Evolutionary conservation across 2,888 invertebrate genomes (phyloP), one percentile per base, ranked within the genome.

Genomic region (Ecliptopera silaceata): DNA sequence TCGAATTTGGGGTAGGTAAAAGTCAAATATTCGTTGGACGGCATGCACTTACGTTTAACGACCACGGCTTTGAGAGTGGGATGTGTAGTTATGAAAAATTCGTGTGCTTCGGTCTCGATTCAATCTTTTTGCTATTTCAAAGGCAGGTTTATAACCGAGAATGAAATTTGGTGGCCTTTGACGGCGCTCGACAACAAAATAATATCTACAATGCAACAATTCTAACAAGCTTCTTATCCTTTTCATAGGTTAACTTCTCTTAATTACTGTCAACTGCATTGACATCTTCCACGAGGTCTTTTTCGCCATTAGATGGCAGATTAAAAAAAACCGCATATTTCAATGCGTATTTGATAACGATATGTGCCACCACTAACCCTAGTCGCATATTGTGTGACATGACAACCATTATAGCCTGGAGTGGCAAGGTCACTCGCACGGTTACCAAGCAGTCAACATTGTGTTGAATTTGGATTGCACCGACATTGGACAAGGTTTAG

Each of bases 21-120:
- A 64, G 47, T 52, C 39, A 47, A 45, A 57, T 57, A 46, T 59
- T 61, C 46, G 54, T 42, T 29, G 59, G 56, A 20, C 50, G 44
- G 38, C 58, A 57, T 62, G 54, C 57, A 61, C 53, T 64, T 59
- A 64, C 56, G 58, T 52, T 55, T 57, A 53, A 56, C 63, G 59
- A 59, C 29, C 22, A 15, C 51, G 32, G 62, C 59, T 64, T 64
- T 63, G 64, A 61, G 50, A 59, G 53, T 36, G 15, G 42, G 44
- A 56, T 58, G 51, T 44, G 47, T 61, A 54, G 61, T 58, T 62
- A 62, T 57, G 56, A 56, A 48, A 45, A 44, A 50, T 41, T 46
- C 45, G 58, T 56, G 56, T 53, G 59, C 56, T 46, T 61, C 39
- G 56, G 46, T 50, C 55, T 56, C 53, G 34, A 59, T 62, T 57